These are phyloP conservation scores for Dinomys branickii DNA, from an alignment of 2,113 vertebrate species.

Conservation along the genomic window DNA sequence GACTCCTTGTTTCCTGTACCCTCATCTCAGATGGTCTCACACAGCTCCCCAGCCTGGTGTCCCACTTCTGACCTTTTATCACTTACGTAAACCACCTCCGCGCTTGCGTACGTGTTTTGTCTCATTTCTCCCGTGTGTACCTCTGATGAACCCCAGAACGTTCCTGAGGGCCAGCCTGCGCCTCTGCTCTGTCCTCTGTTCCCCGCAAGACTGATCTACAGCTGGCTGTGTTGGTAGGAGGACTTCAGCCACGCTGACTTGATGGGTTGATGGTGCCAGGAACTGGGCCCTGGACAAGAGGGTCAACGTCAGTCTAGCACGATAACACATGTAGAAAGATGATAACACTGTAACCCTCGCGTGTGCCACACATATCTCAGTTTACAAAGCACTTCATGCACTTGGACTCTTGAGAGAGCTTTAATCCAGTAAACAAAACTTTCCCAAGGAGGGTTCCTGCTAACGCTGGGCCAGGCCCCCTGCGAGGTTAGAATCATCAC, in stretches of 20 bases:
- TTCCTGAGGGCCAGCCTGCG: neutral
- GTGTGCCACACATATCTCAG: neutral
- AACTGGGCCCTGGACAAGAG: neutral
- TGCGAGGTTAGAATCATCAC: neutral
- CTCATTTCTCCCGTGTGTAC: neutral
- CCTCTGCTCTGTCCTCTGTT: neutral
- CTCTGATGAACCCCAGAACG: neutral
- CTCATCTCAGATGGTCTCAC: neutral
- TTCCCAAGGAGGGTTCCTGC: neutral
- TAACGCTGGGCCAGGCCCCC: neutral
- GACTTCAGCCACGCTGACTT: neutral
- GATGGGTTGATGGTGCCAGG: neutral
- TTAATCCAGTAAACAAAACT: neutral
- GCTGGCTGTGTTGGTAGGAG: neutral
- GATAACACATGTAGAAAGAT: too few species aligned
- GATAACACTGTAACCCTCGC: neutral
- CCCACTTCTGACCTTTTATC: neutral
- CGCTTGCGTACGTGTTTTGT: neutral
- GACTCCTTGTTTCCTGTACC: neutral
- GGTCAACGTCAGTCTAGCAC: neutral
- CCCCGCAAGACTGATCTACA: neutral
- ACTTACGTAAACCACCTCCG: neutral
- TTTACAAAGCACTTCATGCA: slow-evolving; percentile 1
- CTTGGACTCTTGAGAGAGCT: neutral
- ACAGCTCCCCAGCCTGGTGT: neutral